Percentiles rank a stretch among this genome's conserved stretches.
These are phyloP conservation scores for Petrocephalus sullivani DNA, from an alignment of 2,797 vertebrate species.

Conservation along the genomic window DNA sequence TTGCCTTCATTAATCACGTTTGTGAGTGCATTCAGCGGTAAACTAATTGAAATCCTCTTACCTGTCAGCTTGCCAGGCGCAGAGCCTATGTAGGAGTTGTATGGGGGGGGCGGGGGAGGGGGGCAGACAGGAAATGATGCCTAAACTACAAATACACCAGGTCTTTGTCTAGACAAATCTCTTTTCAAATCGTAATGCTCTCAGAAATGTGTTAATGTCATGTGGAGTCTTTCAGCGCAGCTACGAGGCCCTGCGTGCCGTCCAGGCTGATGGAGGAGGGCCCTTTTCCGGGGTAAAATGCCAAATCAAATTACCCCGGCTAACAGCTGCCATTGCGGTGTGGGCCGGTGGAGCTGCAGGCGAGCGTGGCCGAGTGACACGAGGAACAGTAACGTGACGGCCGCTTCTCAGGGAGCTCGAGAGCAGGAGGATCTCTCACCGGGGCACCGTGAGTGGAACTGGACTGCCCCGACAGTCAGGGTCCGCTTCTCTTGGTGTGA, in stretches of 20 bases:
- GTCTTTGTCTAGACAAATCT: constrained; percentile 77
- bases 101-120: constrained; percentile 32
- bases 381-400: constrained; percentile 29
- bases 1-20: constrained; percentile 76
- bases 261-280: constrained; percentile 63
- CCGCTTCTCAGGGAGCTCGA: not conserved
- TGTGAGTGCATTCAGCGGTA: constrained; percentile 61
- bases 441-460: no score
- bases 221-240: constrained; percentile 67
- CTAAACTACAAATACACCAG: constrained; percentile 74
- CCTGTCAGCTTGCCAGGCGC: constrained; percentile 62
- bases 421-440: not conserved
- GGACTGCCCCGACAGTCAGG: not conserved
- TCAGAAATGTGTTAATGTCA: constrained; percentile 76
- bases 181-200: constrained; percentile 69
- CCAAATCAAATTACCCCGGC: constrained; percentile 70
- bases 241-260: constrained; percentile 56
- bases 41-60: constrained; percentile 74
- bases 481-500: not conserved
- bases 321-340: constrained; percentile 64
- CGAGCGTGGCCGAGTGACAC: constrained; percentile 66
- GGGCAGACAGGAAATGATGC: constrained; percentile 71
- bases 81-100: constrained; percentile 54
- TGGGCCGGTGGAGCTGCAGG: constrained; percentile 48
- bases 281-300: constrained; percentile 68